Percentiles rank a stretch among this genome's conserved stretches.
phyloP scores from a whole-genome alignment of 1,140 invertebrate genomes.

The Drosophila gunungcola region DNA sequence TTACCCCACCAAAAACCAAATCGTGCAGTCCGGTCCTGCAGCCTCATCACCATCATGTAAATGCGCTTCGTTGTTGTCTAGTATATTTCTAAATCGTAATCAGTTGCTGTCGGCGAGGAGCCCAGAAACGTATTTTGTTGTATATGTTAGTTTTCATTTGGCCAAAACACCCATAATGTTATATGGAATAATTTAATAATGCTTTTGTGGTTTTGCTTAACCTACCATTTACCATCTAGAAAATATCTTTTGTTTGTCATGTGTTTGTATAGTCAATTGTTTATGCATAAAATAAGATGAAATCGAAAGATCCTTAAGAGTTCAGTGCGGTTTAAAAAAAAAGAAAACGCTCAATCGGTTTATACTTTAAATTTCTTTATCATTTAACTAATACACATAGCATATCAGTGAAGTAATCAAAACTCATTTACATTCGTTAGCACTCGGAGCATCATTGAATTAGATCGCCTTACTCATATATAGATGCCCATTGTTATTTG shows the following conservation, averaged over 20 bases:
- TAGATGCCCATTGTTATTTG: conserved; percentile 30
- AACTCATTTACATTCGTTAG: conserved; percentile 40
- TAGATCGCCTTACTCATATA: conserved; percentile 2
- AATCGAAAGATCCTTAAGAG: conserved; percentile 6
- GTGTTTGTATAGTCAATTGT: conserved; percentile 48
- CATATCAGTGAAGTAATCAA: conserved; percentile 67
- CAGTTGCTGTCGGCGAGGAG: conserved; percentile 30
- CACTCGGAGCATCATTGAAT: conserved; percentile 8
- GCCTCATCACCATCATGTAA: conserved; percentile 27
- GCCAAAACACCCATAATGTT: conserved; percentile 35
- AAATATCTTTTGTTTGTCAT: conserved; percentile 24
- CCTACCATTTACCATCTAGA: conserved; percentile 22
- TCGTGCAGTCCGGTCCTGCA: conserved; percentile 9
- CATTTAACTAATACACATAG: conserved; percentile 40
- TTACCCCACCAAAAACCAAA: conserved; percentile 47
- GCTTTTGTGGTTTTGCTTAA: conserved; percentile 18
- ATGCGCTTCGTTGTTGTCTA: conserved; percentile 43
- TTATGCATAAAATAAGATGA: conserved; percentile 10
- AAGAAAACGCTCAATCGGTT: conserved; percentile 8
- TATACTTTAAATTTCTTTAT: conserved; percentile 8
- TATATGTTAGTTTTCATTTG: conserved; percentile 47
- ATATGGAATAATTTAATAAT: conserved; percentile 11
- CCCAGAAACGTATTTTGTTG: conserved; percentile 47
- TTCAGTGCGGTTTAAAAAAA: conserved; percentile 6
- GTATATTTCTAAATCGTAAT: conserved; percentile 38